Evolutionary conservation across 2,797 vertebrate species (phyloP), one percentile per base, ranked within the genome.

Genomic region (Kryptolebias ocellatus): DNA sequence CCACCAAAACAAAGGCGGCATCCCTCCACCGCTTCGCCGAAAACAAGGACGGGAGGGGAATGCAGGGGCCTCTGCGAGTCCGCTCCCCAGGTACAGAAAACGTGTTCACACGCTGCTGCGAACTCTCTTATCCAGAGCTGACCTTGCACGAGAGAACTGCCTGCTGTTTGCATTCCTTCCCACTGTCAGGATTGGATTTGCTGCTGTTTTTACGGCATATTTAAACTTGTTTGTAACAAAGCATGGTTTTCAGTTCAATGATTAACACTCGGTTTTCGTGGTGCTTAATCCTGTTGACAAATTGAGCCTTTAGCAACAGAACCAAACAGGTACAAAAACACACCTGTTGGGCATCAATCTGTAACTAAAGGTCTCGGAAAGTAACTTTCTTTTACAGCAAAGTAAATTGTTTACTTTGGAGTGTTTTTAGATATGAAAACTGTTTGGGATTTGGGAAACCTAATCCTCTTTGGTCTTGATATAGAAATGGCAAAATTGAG

Each of bases 71-170:
- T 93, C 89, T 85, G 78, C 90, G 0, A 94, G 90, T 75, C 91
- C 91, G 0, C 83, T 98, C 64, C 87, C 92, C 88, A 98, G 98
- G 98, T 99, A 96, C 53, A 55, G 49, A 4, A 34, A 46, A 63
- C n/a, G 29, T 53, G 44, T 76, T 59, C 12, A 58, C 58, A 51
- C 5, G 4, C 44, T 55, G 65, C 54, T 64, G 37, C 71, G 82
- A 66, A 77, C 58, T 67, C 12, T 46, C 67, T 70, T 20, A 65
- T 61, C 60, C 27, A n/a, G 1, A 20, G 29, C 66, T 59, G 16
- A 50, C 27, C 54, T 69, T 45, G 47, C 20, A 52, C 39, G 24
- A 18, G 31, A 50, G 4, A 31, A 28, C 15, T 15, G 4, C 4
- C 24, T 29, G 65, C 9, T 58, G 52, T 53, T 49, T 45, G 16